These are phyloP conservation scores for Ametastegia equiseti DNA, from an alignment of 2,888 invertebrate species.

Conservation along the genomic window DNA sequence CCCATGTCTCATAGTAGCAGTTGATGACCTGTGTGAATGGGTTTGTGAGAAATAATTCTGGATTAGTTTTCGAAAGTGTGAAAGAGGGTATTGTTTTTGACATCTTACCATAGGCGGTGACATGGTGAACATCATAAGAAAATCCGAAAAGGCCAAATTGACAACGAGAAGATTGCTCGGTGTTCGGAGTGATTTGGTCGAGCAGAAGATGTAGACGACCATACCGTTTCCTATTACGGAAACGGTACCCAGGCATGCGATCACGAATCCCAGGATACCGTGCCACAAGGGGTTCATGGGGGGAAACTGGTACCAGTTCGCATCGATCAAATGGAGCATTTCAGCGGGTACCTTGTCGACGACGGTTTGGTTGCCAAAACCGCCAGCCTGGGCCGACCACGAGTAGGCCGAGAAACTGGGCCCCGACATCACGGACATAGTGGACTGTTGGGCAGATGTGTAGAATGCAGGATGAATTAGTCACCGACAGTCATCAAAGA, in stretches of 20 bases:
- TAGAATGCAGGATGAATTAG: neutral
- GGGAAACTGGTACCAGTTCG: slow-evolving; percentile 92
- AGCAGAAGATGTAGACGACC: slow-evolving; percentile 86
- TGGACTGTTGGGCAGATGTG: slow-evolving; percentile 52
- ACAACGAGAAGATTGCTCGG: slow-evolving; percentile 95
- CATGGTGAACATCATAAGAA: slow-evolving; percentile 92
- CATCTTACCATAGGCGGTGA: slow-evolving; percentile 84
- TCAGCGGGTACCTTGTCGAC: slow-evolving; percentile 87
- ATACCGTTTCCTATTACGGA: slow-evolving; percentile 85
- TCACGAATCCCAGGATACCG: slow-evolving; percentile 87
- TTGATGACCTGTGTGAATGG: slow-evolving; percentile 79
- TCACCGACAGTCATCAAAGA: neutral
- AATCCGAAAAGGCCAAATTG: slow-evolving; percentile 94
- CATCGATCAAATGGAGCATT: slow-evolving; percentile 86
- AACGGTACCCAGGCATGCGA: slow-evolving; percentile 85
- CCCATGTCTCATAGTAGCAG: slow-evolving; percentile 87
- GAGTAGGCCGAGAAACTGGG: slow-evolving; percentile 76
- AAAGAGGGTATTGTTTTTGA: neutral
- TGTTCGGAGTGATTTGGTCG: slow-evolving; percentile 87
- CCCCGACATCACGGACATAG: slow-evolving; percentile 76
- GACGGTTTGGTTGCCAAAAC: slow-evolving; percentile 84
- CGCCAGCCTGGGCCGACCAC: slow-evolving; percentile 70
- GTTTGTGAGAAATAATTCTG: neutral
- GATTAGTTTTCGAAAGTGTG: neutral
- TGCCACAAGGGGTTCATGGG: slow-evolving; percentile 95